Conservation (phyloP, 1,140 invertebrate species). For the Micrasema longulum region DNA sequence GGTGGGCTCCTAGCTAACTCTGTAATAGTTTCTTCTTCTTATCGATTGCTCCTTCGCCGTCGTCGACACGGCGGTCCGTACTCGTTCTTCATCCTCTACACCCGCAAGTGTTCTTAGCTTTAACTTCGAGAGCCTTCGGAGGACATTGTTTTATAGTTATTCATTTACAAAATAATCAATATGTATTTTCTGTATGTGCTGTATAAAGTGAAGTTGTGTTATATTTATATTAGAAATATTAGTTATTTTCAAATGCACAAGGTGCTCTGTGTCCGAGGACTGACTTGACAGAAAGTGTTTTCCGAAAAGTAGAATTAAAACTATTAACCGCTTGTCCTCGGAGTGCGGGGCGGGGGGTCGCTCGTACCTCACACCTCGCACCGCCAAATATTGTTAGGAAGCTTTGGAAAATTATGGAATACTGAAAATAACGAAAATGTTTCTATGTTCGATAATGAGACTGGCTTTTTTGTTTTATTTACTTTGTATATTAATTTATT, state of each 20-base stretch:
- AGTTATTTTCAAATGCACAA: constrained; percentile 50
- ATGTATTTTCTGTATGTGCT: constrained; percentile 48
- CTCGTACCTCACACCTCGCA: constrained; percentile 39
- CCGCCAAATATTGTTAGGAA: constrained; percentile 44
- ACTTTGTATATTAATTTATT: constrained; percentile 49
- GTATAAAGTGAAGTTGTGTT: constrained; percentile 53
- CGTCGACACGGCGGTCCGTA: constrained; percentile 3
- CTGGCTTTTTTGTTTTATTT: constrained; percentile 38
- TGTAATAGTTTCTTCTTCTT: constrained; percentile 45
- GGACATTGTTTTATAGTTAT: constrained; percentile 52
- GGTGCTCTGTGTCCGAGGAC: constrained; percentile 51
- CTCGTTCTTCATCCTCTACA: constrained; percentile 36
- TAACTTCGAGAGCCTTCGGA: constrained; percentile 51
- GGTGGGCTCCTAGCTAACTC: constrained; percentile 48
- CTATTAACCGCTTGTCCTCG: constrained; percentile 46
- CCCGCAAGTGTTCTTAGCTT: constrained; percentile 48
- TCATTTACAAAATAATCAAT: constrained; percentile 51
- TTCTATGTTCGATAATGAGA: constrained; percentile 38
- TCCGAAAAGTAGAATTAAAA: constrained; percentile 51
- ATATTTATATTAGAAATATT: constrained; percentile 54
- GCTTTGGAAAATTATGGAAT: constrained; percentile 40
- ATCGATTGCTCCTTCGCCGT: constrained; percentile 45
- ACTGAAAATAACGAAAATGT: constrained; percentile 39
- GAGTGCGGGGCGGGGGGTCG: too few relatives aligned
- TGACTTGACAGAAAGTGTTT: constrained; percentile 33